Evolutionary conservation across 2,888 invertebrate species (phyloP).

Genomic region (Resseliella maxima): DNA sequence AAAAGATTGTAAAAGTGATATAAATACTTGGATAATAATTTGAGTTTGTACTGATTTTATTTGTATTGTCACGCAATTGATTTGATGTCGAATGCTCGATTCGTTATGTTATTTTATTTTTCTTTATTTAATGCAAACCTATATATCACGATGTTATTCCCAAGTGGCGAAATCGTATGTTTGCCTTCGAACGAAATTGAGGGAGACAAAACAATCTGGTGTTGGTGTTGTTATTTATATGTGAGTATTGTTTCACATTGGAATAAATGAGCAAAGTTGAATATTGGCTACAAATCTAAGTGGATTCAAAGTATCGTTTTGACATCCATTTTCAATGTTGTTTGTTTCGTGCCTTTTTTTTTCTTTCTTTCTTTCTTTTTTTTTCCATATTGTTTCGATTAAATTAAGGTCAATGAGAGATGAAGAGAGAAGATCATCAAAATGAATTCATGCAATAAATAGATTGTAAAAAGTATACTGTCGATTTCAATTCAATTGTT

Average conservation of each 20-base stretch:
- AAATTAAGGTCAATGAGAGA: constrained; percentile 40
- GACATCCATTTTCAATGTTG: background rate
- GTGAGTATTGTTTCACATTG: background rate
- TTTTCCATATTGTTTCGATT: background rate
- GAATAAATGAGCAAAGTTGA: background rate
- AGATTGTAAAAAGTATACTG: constrained; percentile 11
- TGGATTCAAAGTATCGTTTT: background rate
- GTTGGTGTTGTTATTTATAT: background rate
- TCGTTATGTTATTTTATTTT: background rate
- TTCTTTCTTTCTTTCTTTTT: too few species aligned
- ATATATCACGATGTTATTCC: background rate
- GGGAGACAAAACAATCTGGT: background rate
- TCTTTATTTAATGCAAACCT: constrained; percentile 12
- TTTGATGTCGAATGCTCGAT: background rate
- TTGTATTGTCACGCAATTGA: constrained; percentile 48
- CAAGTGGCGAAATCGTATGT: background rate
- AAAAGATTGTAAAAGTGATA: background rate
- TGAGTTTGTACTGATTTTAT: constrained; percentile 1
- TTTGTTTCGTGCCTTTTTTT: background rate
- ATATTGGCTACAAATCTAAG: background rate
- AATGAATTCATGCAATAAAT: constrained; percentile 40
- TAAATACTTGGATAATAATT: background rate
- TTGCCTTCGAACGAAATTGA: background rate
- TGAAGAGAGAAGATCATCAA: background rate
- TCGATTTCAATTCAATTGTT: background rate